A percentile compares a stretch with the other conserved stretches of the same genome.
phyloP scores from a whole-genome alignment of 1,140 invertebrate species.

The Drosophila serrata region DNA sequence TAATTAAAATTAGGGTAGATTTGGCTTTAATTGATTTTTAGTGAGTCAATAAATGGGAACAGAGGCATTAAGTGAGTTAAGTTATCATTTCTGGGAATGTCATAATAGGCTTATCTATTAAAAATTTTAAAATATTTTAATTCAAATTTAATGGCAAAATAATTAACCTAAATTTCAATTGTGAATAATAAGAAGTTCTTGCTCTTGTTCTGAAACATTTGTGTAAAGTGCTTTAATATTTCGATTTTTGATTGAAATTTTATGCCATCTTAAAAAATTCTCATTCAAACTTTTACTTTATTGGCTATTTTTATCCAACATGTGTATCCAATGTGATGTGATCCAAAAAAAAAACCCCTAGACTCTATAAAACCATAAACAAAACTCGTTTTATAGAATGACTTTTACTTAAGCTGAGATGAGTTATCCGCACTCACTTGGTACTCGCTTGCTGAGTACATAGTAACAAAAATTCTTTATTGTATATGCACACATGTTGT shows the following conservation, averaged over 20 bases:
- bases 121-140: not conserved
- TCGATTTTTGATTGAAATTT: not conserved
- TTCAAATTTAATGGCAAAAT: too few species aligned
- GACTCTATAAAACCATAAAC: slow-evolving; percentile 4
- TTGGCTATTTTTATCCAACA: not conserved
- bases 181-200: not conserved
- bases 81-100: not conserved
- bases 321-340: not conserved
- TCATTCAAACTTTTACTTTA: not conserved
- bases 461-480: slow-evolving; percentile 52
- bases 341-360: not conserved
- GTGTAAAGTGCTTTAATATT: too few species aligned
- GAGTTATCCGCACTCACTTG: slow-evolving; percentile 2
- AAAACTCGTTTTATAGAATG: slow-evolving; percentile 1
- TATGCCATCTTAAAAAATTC: not conserved
- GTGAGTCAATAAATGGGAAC: too few species aligned
- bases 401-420: slow-evolving; percentile 1
- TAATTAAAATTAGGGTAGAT: not conserved
- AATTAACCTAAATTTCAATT: too few species aligned
- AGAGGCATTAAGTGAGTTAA: too few species aligned
- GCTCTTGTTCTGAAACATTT: too few species aligned
- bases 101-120: not conserved
- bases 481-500: slow-evolving; percentile 28
- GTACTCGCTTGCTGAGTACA: slow-evolving; percentile 10
- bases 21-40: not conserved